Evolutionary conservation across 2,113 vertebrate species (phyloP).

Genomic region (Actinemys pallida): DNA sequence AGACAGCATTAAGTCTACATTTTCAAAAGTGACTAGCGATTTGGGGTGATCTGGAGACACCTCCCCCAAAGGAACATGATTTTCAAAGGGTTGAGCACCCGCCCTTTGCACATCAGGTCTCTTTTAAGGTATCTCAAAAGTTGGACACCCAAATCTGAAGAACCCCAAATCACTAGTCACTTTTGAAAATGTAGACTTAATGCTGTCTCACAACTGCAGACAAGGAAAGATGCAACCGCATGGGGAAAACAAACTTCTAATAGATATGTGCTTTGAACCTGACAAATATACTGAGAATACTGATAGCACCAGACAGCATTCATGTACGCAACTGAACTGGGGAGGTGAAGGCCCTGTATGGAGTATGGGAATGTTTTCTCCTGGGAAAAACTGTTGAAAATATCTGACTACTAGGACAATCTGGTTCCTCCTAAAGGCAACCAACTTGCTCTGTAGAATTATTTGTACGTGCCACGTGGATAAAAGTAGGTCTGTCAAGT

Average conservation of each 20-base stretch:
- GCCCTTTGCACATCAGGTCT: constrained; percentile 15
- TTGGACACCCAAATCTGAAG: constrained; percentile 39
- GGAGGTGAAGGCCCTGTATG: neutral
- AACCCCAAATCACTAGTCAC: neutral
- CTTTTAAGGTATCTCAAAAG: constrained; percentile 54
- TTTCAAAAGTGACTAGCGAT: neutral
- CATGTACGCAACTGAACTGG: neutral
- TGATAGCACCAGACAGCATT: neutral
- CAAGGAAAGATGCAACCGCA: constrained; percentile 13
- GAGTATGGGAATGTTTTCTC: constrained; percentile 23
- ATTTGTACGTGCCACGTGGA: rapidly evolving
- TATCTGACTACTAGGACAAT: neutral
- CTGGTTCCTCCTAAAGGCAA: constrained; percentile 34
- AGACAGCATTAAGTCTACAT: constrained; percentile 11
- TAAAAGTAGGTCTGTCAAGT: neutral
- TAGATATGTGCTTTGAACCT: neutral
- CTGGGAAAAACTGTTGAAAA: constrained; percentile 38
- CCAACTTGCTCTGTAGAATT: neutral
- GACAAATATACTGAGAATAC: neutral
- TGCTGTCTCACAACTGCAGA: constrained; percentile 42
- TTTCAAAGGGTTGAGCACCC: constrained; percentile 24
- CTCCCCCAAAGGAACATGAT: neutral
- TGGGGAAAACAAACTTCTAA: neutral
- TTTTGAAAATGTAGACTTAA: neutral
- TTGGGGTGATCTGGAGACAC: neutral